Evolutionary conservation across 2,888 invertebrate genomes (phyloP).

Genomic region (Chrysina gloriosa): DNA sequence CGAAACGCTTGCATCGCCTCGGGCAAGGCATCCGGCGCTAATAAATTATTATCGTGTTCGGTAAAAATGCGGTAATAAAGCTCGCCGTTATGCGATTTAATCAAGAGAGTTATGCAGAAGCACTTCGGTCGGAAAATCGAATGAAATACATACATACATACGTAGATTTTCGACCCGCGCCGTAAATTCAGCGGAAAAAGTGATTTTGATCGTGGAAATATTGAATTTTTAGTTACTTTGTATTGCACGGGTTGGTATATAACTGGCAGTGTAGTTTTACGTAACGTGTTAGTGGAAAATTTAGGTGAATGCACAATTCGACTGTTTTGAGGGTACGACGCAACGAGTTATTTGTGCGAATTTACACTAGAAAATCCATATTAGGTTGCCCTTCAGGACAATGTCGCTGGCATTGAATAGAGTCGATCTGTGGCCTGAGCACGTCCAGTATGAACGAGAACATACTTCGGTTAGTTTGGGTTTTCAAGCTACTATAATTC

Average conservation of each 20-base stretch:
- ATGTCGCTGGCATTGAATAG: no score
- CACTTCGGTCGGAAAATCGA: not conserved
- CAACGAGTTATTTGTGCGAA: no score
- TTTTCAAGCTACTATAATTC: no score
- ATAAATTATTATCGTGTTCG: not conserved
- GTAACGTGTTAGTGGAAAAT: no score
- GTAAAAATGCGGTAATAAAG: not conserved
- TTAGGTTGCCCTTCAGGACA: no score
- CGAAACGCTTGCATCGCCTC: not conserved
- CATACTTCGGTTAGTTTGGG: no score
- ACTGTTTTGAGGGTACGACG: no score
- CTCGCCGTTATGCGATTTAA: not conserved
- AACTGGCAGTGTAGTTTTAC: no score
- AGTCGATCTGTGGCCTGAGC: no score
- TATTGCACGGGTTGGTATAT: not conserved
- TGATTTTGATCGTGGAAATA: not conserved
- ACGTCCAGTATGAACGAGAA: no score
- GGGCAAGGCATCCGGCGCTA: not conserved
- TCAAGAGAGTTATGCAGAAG: not conserved
- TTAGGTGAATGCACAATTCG: no score
- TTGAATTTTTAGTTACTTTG: not conserved
- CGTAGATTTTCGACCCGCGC: not conserved
- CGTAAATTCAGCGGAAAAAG: not conserved
- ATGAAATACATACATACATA: not conserved
- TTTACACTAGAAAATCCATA: no score